A percentile compares a stretch with the other conserved stretches of the same genome.
These are phyloP conservation scores for Mobula birostris DNA, from an alignment of 2,113 vertebrate genomes.

Conservation along the genomic window DNA sequence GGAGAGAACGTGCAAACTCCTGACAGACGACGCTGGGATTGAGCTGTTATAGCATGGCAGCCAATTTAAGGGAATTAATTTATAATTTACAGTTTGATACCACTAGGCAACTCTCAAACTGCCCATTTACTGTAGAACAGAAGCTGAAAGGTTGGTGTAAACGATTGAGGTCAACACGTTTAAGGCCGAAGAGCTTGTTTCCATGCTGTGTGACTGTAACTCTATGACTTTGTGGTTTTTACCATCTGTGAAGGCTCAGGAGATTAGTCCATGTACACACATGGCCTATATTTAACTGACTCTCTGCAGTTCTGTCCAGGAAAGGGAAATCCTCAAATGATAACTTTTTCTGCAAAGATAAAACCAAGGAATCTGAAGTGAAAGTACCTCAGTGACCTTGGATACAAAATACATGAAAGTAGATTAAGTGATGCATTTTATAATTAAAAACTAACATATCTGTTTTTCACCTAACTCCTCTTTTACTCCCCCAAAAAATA, in stretches of 20 bases:
- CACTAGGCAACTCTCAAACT: neutral
- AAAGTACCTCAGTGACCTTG: neutral
- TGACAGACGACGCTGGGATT: too few species aligned
- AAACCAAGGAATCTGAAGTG: neutral
- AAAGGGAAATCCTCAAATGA: neutral
- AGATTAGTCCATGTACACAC: neutral
- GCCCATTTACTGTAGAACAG: neutral
- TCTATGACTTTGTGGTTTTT: neutral
- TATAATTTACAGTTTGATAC: neutral
- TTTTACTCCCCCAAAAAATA: neutral
- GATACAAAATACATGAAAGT: neutral
- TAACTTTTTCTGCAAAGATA: neutral
- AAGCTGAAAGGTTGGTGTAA: neutral
- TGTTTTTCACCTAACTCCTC: neutral
- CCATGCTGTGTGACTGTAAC: too few species aligned
- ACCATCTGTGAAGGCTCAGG: neutral
- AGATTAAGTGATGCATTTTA: neutral
- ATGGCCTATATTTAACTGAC: neutral
- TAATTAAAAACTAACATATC: too few species aligned
- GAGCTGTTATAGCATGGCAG: too few species aligned
- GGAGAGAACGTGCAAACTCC: too few species aligned
- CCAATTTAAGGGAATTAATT: neutral
- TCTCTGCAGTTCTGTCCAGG: neutral
- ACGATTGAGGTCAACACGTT: neutral
- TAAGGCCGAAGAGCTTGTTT: neutral